Evolutionary conservation across 2,888 invertebrate species (phyloP), one percentile per base, ranked within the genome.

Genomic region (Timema podura): DNA sequence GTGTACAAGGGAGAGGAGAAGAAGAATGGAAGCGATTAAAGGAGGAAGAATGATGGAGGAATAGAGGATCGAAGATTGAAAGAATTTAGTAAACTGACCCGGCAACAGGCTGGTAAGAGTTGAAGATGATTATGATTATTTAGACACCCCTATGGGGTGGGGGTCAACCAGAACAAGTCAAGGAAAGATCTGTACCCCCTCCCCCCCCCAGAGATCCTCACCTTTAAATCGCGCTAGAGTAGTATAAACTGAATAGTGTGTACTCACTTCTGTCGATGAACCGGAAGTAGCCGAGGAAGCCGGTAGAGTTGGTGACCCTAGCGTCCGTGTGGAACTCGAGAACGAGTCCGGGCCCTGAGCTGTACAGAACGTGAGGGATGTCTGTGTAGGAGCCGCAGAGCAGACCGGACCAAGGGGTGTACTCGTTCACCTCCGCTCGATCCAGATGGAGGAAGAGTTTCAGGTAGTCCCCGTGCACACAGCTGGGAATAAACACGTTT

Each of bases 371-470:
- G 72, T 88, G 87, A 48, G 91, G 91, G 64, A 89, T 86, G 76
- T 91, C 89, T 13, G 85, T 83, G 76, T 88, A 81, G 74, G 85
- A 83, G 9, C 92, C 92, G 77, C 93, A 93, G 59, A 92, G 84
- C 73, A 89, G 83, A 59, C 87, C 85, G 65, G 91, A 89, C 88
- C 91, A 91, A 11, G 88, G 88, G 6, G 91, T 91, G 72, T 89
- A 86, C 81, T 92, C 92, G 80, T 89, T 91, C 77, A 93, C 88
- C 46, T 85, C 85, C 0, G 87, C 87, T 72, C 85, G 85, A 68
- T 91, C 91, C 74, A 92, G 85, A 77, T 92, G 91, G 68, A 89
- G 85, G 82, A 91, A 93, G 70, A 92, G 86, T 81, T 92, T 91
- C 75, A 93, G 81, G 81, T 88, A 92, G 81, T 92, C 92, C 0